These are phyloP conservation scores for Brachionus angularis DNA, from an alignment of 1,140 invertebrate species.

Conservation along the genomic window DNA sequence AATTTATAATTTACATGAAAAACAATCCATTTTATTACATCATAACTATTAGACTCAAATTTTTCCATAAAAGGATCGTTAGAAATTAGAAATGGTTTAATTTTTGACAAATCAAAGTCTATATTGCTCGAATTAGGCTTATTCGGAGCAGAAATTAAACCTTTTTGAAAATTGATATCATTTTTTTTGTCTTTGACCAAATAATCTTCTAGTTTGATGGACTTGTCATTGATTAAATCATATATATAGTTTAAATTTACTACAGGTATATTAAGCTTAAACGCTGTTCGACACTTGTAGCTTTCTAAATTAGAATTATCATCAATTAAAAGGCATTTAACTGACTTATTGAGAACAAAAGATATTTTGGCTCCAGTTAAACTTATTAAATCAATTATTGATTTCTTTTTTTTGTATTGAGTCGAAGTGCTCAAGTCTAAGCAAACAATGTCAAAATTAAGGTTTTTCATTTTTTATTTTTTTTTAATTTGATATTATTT, in stretches of 20 bases:
- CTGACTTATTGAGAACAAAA: conserved; percentile 1
- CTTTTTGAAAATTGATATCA: background rate
- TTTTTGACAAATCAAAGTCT: conserved; percentile 7
- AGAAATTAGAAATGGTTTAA: background rate
- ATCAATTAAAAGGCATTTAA: conserved; percentile 46
- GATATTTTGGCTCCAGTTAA: conserved; percentile 17
- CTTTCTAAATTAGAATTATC: conserved; percentile 48
- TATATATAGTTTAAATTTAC: conserved; percentile 50
- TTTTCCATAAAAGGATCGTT: background rate
- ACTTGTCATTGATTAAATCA: conserved; percentile 47
- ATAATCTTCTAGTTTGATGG: conserved; percentile 47
- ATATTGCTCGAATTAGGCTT: background rate
- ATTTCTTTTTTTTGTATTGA: conserved; percentile 29
- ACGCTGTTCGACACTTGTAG: conserved; percentile 50
- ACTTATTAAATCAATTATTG: conserved; percentile 14
- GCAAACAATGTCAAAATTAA: background rate
- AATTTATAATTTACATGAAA: conserved; percentile 26
- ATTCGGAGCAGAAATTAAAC: background rate
- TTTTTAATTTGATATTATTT: background rate
- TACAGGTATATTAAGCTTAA: conserved; percentile 50
- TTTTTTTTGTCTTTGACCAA: conserved; percentile 44
- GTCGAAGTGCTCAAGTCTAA: conserved; percentile 25
- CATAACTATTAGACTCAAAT: conserved; percentile 22
- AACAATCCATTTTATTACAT: conserved; percentile 42
- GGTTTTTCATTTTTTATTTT: conserved; percentile 11